Base-by-base conservation (phyloP, 1,140 invertebrate genomes). In the Diorhabda carinulata region DNA sequence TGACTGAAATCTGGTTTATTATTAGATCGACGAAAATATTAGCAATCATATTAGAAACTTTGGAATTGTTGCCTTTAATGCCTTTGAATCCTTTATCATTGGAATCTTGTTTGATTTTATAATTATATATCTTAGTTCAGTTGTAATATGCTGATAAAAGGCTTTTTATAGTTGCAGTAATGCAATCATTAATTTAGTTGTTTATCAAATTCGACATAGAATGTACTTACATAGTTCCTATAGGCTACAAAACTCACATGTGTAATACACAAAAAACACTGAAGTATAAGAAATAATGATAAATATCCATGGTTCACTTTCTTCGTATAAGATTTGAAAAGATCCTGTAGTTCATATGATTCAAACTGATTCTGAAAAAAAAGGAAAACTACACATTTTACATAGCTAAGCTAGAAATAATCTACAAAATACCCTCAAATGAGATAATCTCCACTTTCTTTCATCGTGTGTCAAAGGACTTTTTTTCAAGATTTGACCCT, bases 221-320 rank as follows among this genome's bases (percentile, higher is more conserved):
- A 25, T 25, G 25, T 25, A 25, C 25, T 25, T 25, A 25, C 25
- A 25, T 25, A 25, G 25, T 25, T 25, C 25, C 25, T 25, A 25
- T 25, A 25, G 25, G 1, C 44, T 8, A 92, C 80, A 57, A 89
- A 70, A 43, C 85, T 70, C 45, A 89, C 86, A 76, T 92, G 89
- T 2, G 83, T 81, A 4, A 86, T 77, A 62, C 87, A 87, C 47
- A 92, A 85, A 25, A 87, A 72, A 69, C 89, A 78, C 75, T 92
- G 87, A 42, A 93, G 80, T 3, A 91, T 82, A 47, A 93, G 84
- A 77, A 91, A 92, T 57, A 92, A 85, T 61, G 90, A 89, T 44
- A 93, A 86, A 73, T 92, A 90, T 63, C 89, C 89, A 79, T 91
- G 88, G 73, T 91, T 89, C 66, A 94, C 81, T 73, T 90, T 88